Conservation (phyloP, 2,113 vertebrate species). For the Leucoraja erinaceus region DNA sequence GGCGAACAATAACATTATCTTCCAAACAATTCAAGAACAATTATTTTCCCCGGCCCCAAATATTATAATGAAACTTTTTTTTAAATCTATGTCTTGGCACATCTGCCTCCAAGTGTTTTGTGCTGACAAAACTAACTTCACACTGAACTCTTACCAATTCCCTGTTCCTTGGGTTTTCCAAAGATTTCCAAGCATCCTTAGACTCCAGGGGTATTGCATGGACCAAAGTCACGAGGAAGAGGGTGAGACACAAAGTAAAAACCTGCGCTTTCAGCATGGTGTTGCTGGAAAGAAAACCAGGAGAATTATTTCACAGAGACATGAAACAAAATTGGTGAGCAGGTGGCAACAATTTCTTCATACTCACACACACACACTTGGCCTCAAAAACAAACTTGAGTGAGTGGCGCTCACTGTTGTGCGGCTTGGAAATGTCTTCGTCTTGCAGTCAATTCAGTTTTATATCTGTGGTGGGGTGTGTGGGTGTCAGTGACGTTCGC, state of each 20-base stretch:
- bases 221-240: constrained; percentile 42
- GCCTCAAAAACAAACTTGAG: not conserved
- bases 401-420: not conserved
- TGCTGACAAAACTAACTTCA: not conserved
- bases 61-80: not conserved
- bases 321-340: not conserved
- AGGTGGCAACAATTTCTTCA: not conserved
- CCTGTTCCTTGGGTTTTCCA: constrained; percentile 58
- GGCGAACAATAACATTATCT: not conserved
- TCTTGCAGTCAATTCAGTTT: not conserved
- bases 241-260: constrained; percentile 43
- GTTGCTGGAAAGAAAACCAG: not conserved
- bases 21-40: not conserved
- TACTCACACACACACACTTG: not conserved
- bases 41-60: not conserved
- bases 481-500: constrained; percentile 55
- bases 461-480: constrained; percentile 37
- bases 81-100: not conserved
- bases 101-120: not conserved
- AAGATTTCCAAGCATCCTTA: constrained; percentile 56
- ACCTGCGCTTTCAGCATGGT: constrained; percentile 47
- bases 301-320: not conserved
- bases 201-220: constrained; percentile 46
- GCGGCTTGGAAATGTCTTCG: not conserved
- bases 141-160: constrained; percentile 56